Conservation (phyloP, 2,797 vertebrate genomes). For the Chanos chanos region DNA sequence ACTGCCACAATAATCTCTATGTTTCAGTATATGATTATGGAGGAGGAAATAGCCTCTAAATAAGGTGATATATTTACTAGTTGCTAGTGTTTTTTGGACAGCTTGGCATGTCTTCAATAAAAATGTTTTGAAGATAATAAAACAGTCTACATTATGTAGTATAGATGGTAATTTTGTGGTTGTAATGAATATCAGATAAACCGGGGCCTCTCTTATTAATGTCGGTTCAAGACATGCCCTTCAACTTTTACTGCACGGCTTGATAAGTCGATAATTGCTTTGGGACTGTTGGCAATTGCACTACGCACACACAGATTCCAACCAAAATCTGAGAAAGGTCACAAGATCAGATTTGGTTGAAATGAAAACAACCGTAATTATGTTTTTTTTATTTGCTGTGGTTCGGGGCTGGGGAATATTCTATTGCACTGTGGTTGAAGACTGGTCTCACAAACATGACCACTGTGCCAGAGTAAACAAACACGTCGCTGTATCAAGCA, state of each 20-base stretch:
- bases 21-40: too few species aligned
- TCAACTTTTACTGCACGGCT: slow-evolving; percentile 20
- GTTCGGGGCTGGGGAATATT: slow-evolving; percentile 36
- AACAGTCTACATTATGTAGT: not conserved
- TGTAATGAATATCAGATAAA: slow-evolving; percentile 14
- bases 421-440: slow-evolving; percentile 46
- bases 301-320: slow-evolving; percentile 23
- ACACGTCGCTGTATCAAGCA: slow-evolving; percentile 22
- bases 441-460: slow-evolving; percentile 48
- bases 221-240: slow-evolving; percentile 22
- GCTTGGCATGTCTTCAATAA: slow-evolving; percentile 8
- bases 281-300: slow-evolving; percentile 8
- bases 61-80: not conserved
- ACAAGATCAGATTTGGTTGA: slow-evolving; percentile 48
- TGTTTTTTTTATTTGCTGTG: slow-evolving; percentile 43
- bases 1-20: too few species aligned
- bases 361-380: slow-evolving; percentile 56
- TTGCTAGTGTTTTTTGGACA: not conserved
- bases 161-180: not conserved
- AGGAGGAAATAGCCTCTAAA: not conserved
- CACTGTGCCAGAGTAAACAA: slow-evolving; percentile 47
- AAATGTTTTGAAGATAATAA: not conserved
- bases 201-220: slow-evolving; percentile 6
- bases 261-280: slow-evolving; percentile 27
- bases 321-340: slow-evolving; percentile 45